Base-by-base conservation (phyloP, 2,113 vertebrate species). In the Chaetodon auriga region DNA sequence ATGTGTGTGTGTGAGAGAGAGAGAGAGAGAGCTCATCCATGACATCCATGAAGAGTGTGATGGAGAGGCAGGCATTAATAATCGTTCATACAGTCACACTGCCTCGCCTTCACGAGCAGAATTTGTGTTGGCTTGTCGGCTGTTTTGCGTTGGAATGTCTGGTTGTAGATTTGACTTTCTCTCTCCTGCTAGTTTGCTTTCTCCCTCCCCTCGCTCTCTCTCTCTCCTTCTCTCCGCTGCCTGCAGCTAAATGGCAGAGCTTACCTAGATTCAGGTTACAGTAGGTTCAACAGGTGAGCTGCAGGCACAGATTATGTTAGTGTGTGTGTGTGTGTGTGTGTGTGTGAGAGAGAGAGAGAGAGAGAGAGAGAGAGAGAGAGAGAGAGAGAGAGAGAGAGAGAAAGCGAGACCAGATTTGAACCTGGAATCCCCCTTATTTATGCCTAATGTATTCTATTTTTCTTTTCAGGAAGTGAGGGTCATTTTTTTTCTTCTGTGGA, bases 71-170 rank as follows among this genome's bases (percentile, higher is more conserved):
- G 75, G 68, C 45, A 35, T 54, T 36, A 21, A 53, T 71, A 61
- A 48, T 38, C 0, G 0, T 43, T 53, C 43, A 38, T 19, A 71
- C 16, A 62, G 66, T 36, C 46, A 16, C 77, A 16, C 18, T 6
- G 68, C 62, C 43, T 77, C 25, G 2, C 62, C 68, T 64, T 64
- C 51, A 5, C 57, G 74, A 19, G 14, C 60, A 70, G 84, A 77
- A 89, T 91, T 65, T 82, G 87, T 89, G 86, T 83, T 53, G 89
- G 85, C 90, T 87, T 89, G 91, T 89, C 38, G 54, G 65, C 54
- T 68, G 57, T 60, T 81, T 54, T 72, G 72, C 15, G 3, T 43
- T 88, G 82, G 89, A 92, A 89, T 93, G 88, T 85, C 61, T 78
- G 64, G 70, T 46, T 68, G 57, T 75, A 75, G 12, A 38, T 84